Evolutionary conservation across 2,113 vertebrate species (phyloP).

Genomic region (Beaufortia kweichowensis): DNA sequence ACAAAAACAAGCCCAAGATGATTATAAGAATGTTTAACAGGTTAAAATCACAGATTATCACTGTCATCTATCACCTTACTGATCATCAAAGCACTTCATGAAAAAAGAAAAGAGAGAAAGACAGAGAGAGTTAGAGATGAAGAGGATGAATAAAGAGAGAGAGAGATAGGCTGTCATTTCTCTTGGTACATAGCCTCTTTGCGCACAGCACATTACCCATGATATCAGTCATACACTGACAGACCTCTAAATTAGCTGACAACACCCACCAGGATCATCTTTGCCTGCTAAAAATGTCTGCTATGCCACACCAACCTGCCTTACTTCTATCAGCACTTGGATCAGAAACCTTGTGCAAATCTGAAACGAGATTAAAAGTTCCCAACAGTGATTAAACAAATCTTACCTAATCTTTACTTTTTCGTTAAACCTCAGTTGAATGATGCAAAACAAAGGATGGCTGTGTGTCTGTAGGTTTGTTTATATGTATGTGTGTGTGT

Average conservation of each 20-base stretch:
- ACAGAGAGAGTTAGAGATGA: neutral
- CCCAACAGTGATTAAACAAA: neutral
- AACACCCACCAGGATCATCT: slow-evolving; percentile 46
- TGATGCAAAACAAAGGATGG: neutral
- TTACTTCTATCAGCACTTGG: neutral
- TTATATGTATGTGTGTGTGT: no score
- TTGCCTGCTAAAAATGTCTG: slow-evolving; percentile 28
- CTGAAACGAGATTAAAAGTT: neutral
- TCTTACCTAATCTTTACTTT: neutral
- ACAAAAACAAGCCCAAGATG: slow-evolving; percentile 5
- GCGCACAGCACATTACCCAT: slow-evolving; percentile 41
- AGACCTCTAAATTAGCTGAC: slow-evolving; percentile 43
- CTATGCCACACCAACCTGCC: neutral
- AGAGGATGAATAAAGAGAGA: neutral
- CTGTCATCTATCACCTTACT: neutral
- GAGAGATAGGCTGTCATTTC: slow-evolving; percentile 42
- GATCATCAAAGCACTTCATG: slow-evolving; percentile 29
- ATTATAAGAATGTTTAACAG: neutral
- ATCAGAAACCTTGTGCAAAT: neutral
- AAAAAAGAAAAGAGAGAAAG: slow-evolving; percentile 19
- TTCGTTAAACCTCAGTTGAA: neutral
- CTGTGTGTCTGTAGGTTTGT: no score
- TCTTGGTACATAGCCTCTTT: slow-evolving; percentile 53
- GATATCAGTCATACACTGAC: slow-evolving; percentile 39
- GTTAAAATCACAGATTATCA: slow-evolving; percentile 4